phyloP scores from a whole-genome alignment of 2,888 invertebrate species.

The Gastrophysa polygoni region DNA sequence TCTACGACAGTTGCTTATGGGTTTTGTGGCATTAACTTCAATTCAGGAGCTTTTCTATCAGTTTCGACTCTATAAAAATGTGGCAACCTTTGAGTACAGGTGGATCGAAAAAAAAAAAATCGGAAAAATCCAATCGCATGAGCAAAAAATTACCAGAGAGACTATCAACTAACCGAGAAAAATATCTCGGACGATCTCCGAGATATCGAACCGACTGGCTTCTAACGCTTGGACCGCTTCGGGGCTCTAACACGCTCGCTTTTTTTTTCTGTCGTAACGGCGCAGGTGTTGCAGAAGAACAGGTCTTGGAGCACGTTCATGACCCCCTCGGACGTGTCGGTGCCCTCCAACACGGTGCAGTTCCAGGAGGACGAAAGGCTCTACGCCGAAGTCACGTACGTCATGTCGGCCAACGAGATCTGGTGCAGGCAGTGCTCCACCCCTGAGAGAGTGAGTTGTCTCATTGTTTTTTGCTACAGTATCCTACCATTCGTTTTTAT shows the following conservation, averaged over 20 bases:
- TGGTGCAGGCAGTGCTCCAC: conserved; percentile 62
- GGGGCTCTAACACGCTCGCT: conserved; percentile 22
- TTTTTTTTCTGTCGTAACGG: conserved; percentile 36
- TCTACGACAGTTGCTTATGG: too few relatives aligned
- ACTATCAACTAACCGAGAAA: too few relatives aligned
- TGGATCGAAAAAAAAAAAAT: too few relatives aligned
- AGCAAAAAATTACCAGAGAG: too few relatives aligned
- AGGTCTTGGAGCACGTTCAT: conserved; percentile 31
- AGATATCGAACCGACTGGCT: too few relatives aligned
- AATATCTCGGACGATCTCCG: too few relatives aligned
- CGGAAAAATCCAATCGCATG: too few relatives aligned
- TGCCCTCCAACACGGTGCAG: conserved; percentile 53
- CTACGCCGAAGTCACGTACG: conserved; percentile 57
- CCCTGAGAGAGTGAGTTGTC: conserved; percentile 58
- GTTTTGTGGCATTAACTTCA: too few relatives aligned
- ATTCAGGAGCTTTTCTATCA: too few relatives aligned
- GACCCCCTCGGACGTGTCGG: conserved; percentile 47
- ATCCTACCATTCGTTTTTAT: too few relatives aligned
- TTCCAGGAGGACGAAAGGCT: conserved; percentile 55
- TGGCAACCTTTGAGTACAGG: too few relatives aligned
- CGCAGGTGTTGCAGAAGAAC: conserved; percentile 56
- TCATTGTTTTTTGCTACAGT: not conserved
- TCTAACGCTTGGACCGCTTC: conserved; percentile 32
- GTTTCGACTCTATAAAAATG: too few relatives aligned
- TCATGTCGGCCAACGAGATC: conserved; percentile 59